These are phyloP conservation scores for Exocentrus adspersus DNA, from an alignment of 2,888 invertebrate species.

Conservation along the genomic window DNA sequence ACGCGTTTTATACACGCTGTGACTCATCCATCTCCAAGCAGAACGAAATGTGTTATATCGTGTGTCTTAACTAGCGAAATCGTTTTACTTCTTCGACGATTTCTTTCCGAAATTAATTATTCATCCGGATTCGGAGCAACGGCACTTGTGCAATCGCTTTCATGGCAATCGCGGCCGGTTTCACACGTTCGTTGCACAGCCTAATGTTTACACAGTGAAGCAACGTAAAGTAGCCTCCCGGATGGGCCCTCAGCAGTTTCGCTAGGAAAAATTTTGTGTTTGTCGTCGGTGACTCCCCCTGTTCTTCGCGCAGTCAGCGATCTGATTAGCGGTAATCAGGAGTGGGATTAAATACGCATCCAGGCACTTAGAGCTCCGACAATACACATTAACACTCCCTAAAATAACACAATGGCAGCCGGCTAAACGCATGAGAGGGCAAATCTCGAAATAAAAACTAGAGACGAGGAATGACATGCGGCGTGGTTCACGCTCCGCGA, in stretches of 20 bases:
- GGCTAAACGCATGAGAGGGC: slow-evolving; percentile 55
- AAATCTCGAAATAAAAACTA: slow-evolving; percentile 57
- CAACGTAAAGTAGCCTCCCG: no score
- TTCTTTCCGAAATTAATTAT: not conserved
- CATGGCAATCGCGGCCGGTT: no score
- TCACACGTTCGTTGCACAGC: no score
- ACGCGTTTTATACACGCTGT: not conserved
- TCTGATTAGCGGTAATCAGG: slow-evolving; percentile 22
- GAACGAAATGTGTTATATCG: not conserved
- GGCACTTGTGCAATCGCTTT: not conserved
- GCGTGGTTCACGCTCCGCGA: slow-evolving; percentile 57
- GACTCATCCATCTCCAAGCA: not conserved
- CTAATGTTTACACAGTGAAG: no score
- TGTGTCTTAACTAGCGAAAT: not conserved
- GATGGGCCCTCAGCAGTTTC: no score
- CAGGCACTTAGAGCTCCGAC: slow-evolving; percentile 29
- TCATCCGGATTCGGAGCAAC: not conserved
- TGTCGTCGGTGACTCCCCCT: no score
- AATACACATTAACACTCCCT: slow-evolving; percentile 41
- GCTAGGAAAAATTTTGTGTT: no score
- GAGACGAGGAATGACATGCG: slow-evolving; percentile 57
- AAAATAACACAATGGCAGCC: slow-evolving; percentile 46
- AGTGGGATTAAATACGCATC: slow-evolving; percentile 22
- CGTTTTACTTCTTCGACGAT: not conserved
- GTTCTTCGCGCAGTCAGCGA: no score